These are phyloP conservation scores for Lampropteryx suffumata DNA, from an alignment of 2,888 invertebrate species.

Conservation along the genomic window DNA sequence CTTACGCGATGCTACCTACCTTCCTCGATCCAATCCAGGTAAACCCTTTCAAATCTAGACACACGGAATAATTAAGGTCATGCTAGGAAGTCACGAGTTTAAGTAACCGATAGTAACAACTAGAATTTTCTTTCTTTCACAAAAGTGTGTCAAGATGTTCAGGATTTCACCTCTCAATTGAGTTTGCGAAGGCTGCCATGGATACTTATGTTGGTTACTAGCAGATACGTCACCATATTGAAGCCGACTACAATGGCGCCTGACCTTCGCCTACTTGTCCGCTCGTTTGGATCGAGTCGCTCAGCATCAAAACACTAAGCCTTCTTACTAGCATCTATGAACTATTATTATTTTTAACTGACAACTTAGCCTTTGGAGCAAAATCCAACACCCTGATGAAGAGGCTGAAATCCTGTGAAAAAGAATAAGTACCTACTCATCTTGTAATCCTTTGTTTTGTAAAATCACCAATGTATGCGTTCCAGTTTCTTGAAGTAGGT, in stretches of 20 bases:
- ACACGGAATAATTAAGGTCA: no score
- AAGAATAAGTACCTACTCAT: not conserved
- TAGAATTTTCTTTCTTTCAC: no score
- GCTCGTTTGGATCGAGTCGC: slow-evolving; percentile 71
- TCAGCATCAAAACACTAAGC: slow-evolving; percentile 64
- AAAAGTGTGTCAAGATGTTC: no score
- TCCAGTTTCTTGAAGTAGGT: slow-evolving; percentile 27
- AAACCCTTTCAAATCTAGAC: no score
- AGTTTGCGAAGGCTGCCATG: slow-evolving; percentile 8
- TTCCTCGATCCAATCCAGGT: no score
- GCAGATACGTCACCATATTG: slow-evolving; percentile 56
- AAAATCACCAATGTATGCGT: slow-evolving; percentile 20
- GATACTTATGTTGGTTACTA: slow-evolving; percentile 14
- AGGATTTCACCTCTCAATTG: not conserved
- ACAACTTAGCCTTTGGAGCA: no score
- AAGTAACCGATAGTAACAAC: no score
- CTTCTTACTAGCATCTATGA: slow-evolving; percentile 43
- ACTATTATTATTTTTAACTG: not conserved
- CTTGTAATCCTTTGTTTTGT: slow-evolving; percentile 12
- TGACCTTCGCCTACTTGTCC: slow-evolving; percentile 79
- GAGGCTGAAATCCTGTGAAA: no score
- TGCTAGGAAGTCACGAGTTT: no score
- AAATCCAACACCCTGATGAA: no score
- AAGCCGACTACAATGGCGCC: slow-evolving; percentile 69
- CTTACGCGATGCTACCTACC: no score